Conservation (phyloP, 1,140 invertebrate species). For the Ectropis grisescens region DNA sequence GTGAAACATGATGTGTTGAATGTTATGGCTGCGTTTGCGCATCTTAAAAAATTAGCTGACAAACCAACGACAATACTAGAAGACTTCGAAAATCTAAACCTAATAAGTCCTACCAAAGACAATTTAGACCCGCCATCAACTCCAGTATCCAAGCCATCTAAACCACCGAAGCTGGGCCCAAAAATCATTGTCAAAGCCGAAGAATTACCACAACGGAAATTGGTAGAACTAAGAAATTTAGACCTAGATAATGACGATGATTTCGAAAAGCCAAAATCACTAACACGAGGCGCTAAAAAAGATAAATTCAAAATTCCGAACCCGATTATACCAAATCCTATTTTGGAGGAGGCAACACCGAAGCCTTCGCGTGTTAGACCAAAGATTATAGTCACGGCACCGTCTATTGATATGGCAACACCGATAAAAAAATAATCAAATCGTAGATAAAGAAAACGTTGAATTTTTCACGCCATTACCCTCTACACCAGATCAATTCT, state of each 20-base stretch:
- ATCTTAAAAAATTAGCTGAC: constrained; percentile 12
- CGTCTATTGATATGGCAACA: constrained; percentile 4
- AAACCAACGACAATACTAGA: constrained; percentile 10
- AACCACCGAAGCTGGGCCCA: constrained; percentile 10
- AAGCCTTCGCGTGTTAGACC: constrained; percentile 15
- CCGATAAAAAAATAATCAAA: not conserved
- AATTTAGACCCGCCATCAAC: constrained; percentile 19
- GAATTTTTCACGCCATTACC: constrained; percentile 41
- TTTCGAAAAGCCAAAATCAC: constrained; percentile 13
- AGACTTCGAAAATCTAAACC: constrained; percentile 33
- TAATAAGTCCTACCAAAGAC: too few species aligned
- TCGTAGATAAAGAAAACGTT: constrained; percentile 1
- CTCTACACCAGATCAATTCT: constrained; percentile 34
- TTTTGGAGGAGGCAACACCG: constrained; percentile 27
- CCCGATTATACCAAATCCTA: constrained; percentile 24
- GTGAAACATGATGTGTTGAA: constrained; percentile 37
- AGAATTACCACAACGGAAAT: constrained; percentile 38
- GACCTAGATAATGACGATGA: constrained; percentile 31
- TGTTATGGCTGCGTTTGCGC: constrained; percentile 28
- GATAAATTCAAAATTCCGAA: constrained; percentile 41
- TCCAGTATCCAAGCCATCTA: constrained; percentile 19
- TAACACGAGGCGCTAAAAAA: constrained; percentile 3
- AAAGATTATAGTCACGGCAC: constrained; percentile 15
- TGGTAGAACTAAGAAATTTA: too few species aligned
- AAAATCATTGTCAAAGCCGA: constrained; percentile 28